Conservation (phyloP, 2,888 invertebrate genomes). For the Calameuta filiformis region DNA sequence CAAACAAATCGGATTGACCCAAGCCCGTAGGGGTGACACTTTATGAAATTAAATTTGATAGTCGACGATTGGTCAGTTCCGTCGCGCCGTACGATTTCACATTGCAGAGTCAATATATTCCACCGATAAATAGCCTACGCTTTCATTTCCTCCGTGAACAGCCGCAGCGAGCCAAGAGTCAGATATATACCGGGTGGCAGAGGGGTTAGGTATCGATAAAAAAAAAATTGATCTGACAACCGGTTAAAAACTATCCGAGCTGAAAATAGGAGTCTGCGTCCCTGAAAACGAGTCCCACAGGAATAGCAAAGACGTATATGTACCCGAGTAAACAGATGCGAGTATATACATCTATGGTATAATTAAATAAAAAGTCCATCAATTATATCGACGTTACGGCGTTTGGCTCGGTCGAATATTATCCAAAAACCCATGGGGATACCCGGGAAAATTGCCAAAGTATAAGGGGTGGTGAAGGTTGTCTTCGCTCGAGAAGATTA, state of each 20-base stretch:
- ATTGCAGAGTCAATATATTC: not conserved
- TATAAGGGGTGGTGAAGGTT: not conserved
- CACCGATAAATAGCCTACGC: not conserved
- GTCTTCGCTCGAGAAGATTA: constrained; percentile 21
- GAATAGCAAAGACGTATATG: not conserved
- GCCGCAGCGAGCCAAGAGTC: not conserved
- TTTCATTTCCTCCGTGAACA: not conserved
- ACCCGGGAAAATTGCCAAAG: not conserved
- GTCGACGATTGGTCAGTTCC: constrained; percentile 28
- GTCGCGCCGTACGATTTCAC: not conserved
- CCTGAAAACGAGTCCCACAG: not conserved
- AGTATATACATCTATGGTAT: constrained; percentile 22
- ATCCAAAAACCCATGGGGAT: constrained; percentile 3
- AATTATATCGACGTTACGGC: constrained; percentile 40
- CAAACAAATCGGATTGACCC: constrained; percentile 26
- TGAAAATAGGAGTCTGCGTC: not conserved
- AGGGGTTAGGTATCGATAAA: not conserved
- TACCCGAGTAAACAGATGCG: constrained; percentile 41
- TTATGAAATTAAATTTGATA: constrained; percentile 51
- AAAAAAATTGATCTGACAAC: constrained; percentile 22
- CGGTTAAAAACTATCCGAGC: not conserved
- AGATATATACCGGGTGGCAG: not conserved
- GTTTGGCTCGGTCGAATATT: not conserved
- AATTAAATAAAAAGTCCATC: constrained; percentile 55
- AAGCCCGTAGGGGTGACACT: constrained; percentile 35